Evolutionary conservation across 2,888 invertebrate genomes (phyloP).

Genomic region (Bursaphelenchus okinawaensis): DNA sequence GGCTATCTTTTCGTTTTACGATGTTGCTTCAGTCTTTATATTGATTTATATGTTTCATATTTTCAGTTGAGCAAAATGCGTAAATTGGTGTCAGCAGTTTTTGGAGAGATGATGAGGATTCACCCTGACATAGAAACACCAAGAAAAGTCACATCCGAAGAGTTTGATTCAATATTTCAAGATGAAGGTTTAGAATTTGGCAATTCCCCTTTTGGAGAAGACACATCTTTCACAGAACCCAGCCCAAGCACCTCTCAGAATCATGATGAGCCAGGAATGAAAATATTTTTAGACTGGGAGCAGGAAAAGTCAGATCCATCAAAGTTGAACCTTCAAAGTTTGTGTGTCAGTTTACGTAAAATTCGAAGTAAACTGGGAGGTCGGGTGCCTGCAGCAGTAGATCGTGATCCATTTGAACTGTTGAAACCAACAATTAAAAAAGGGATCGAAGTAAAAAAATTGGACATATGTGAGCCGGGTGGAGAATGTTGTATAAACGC

Average conservation of each 20-base stretch:
- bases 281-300: neutral
- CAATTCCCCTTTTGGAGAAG: neutral
- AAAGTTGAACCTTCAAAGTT: neutral
- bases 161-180: neutral
- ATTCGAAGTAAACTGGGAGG: neutral
- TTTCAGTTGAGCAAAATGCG: neutral
- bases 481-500: neutral
- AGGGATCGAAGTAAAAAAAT: neutral
- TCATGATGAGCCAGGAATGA: neutral
- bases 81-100: neutral
- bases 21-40: too few species aligned
- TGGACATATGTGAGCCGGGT: neutral
- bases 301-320: neutral
- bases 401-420: neutral
- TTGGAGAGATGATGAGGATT: neutral
- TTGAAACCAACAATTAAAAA: neutral
- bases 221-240: neutral
- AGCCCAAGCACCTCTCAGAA: neutral
- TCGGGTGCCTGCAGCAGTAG: neutral
- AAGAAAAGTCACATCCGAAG: neutral
- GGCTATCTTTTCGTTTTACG: too few species aligned
- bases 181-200: neutral
- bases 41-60: neutral
- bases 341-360: neutral
- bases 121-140: neutral